These are phyloP conservation scores for Halcyon leucocephala DNA, from an alignment of 2,797 vertebrate genomes.

Conservation along the genomic window DNA sequence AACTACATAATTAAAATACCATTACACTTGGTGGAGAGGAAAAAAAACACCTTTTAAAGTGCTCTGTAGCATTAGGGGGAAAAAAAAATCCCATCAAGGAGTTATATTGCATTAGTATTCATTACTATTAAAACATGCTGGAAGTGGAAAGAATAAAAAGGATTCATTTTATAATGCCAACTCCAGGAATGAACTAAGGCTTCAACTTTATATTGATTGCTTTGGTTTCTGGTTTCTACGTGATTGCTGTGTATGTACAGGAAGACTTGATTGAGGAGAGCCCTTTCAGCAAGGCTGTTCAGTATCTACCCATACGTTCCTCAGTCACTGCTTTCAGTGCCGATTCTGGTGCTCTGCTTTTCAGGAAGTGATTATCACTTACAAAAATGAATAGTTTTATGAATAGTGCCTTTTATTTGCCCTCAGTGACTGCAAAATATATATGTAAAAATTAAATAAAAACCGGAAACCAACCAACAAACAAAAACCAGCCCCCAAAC, in stretches of 20 bases:
- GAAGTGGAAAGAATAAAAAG: conserved; percentile 35
- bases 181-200: neutral
- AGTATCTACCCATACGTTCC: neutral
- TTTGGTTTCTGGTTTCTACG: neutral
- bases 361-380: neutral
- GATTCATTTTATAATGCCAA: neutral
- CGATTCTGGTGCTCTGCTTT: neutral
- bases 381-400: neutral
- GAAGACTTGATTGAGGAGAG: neutral
- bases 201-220: neutral
- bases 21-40: conserved; percentile 31
- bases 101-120: conserved; percentile 38
- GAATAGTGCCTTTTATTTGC: neutral
- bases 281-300: neutral
- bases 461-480: neutral
- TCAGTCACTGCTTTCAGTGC: neutral
- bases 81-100: conserved; percentile 9
- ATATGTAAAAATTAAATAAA: neutral
- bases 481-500: neutral
- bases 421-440: neutral
- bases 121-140: conserved; percentile 24
- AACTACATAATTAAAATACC: conserved; percentile 65
- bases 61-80: neutral
- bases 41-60: conserved; percentile 23
- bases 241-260: neutral